Conservation (phyloP, 2,113 vertebrate genomes). For the Physeter macrocephalus region DNA sequence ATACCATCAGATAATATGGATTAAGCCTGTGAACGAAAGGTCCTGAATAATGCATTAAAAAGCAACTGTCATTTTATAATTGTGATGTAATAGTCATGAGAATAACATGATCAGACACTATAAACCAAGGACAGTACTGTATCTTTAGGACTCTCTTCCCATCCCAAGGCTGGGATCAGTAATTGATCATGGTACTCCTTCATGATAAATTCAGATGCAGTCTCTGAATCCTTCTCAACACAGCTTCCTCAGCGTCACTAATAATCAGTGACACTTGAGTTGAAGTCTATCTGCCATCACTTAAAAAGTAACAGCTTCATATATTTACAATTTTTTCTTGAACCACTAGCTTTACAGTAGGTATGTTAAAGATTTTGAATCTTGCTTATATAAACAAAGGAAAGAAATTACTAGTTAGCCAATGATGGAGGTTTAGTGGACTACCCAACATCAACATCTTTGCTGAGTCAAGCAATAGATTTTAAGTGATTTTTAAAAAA, state of each 20-base stretch:
- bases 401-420: neutral
- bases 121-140: neutral
- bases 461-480: neutral
- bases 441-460: neutral
- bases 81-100: neutral
- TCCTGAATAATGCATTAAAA: neutral
- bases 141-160: neutral
- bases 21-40: neutral
- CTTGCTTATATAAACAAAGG: neutral
- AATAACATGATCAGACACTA: neutral
- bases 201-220: neutral
- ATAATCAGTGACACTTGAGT: neutral
- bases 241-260: neutral
- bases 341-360: neutral
- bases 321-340: neutral
- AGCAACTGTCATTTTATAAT: neutral
- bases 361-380: neutral
- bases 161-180: neutral
- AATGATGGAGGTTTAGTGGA: neutral
- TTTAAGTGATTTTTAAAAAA: neutral
- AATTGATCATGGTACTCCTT: neutral
- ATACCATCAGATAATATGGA: neutral
- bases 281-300: neutral
- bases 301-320: neutral
- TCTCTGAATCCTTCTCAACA: neutral